Evolutionary conservation across 2,797 vertebrate genomes (phyloP), one percentile per base, ranked within the genome.

Genomic region (Salarias fasciatus): DNA sequence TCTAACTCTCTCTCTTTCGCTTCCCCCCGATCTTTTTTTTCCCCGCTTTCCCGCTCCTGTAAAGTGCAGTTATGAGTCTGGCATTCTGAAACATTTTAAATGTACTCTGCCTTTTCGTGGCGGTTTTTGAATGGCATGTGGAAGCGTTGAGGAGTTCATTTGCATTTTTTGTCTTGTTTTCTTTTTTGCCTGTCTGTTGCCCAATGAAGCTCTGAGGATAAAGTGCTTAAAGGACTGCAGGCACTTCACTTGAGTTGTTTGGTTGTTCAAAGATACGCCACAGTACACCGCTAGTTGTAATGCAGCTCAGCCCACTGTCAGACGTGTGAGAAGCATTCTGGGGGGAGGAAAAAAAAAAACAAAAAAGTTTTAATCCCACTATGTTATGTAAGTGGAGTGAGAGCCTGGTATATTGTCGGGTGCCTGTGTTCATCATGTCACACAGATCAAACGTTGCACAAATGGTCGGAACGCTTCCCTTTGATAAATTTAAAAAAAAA

Each of bases 141-240:
- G 76, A 85, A 84, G 60, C 57, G 65, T 83, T 38, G 62, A 69
- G 63, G 80, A 58, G 70, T 83, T 84, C 66, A 91, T 94, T 92
- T 89, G 86, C 91, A 91, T 93, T 82, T 89, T 88, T 72, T 77
- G 67, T 80, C 82, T 87, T 84, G 64, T 84, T 77, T 82, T 80
- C 64, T 60, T 69, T 51, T 71, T 54, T 79, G 75, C 52, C 79
- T 85, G 82, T 87, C 82, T 86, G 75, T 92, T 91, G 87, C 88
- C 88, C 90, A 88, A 89, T 87, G 88, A 91, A 90, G 86, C 88
- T 89, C 80, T 86, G 86, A 91, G 90, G 89, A 93, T 90, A 91
- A 92, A 91, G 88, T 88, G 78, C 87, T 91, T 91, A 88, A 87
- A 92, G 89, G 88, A 88, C 89, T 92, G 86, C 88, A 89, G 91